Conservation (phyloP, 2,888 invertebrate genomes). For the Notodonta ziczac region DNA sequence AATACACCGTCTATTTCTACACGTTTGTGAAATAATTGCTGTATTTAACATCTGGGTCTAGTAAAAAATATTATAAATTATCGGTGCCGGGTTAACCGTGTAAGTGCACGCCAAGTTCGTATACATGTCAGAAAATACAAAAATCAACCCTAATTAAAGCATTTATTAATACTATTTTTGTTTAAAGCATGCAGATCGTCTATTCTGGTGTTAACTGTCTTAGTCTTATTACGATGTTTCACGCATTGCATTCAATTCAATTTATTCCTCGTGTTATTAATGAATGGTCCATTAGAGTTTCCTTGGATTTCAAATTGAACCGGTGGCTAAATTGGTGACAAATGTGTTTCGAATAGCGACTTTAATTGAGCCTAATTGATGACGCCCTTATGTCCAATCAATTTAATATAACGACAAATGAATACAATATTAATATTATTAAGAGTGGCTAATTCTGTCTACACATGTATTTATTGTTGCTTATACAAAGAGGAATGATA, state of each 20-base stretch:
- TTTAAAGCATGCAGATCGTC: not conserved
- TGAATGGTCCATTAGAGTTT: not conserved
- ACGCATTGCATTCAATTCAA: not conserved
- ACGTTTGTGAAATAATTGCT: no score
- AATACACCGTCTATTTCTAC: no score
- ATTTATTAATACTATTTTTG: not conserved
- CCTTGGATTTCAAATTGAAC: not conserved
- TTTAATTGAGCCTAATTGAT: not conserved
- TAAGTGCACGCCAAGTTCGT: no score
- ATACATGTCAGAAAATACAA: no score
- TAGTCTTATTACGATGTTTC: not conserved
- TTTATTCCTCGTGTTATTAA: not conserved
- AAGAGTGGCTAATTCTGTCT: not conserved
- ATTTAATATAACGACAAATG: not conserved
- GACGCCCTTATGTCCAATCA: constrained; percentile 1
- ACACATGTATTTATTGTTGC: no score
- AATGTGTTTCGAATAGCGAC: not conserved
- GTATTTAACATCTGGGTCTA: no score
- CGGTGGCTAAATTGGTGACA: not conserved
- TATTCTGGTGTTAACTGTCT: no score
- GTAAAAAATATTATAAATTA: no score
- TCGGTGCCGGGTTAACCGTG: no score
- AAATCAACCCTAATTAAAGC: no score
- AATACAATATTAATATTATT: not conserved
- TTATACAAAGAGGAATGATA: no score